A percentile compares a stretch with the other conserved stretches of the same genome.
These are phyloP conservation scores for Atrina japonica DNA, from an alignment of 2,888 invertebrate genomes.

Conservation along the genomic window DNA sequence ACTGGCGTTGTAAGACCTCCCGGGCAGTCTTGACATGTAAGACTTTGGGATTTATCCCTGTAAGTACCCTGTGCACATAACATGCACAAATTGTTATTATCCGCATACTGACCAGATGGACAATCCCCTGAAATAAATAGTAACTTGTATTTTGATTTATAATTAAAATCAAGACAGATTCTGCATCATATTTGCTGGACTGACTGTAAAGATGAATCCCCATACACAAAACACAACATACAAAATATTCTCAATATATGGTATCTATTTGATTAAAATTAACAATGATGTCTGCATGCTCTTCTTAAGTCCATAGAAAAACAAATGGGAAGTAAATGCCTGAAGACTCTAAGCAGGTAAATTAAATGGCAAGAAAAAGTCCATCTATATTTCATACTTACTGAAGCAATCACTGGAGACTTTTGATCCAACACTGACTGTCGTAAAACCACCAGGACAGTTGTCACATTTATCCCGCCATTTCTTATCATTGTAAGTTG, in stretches of 20 bases:
- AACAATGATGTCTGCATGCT: no score
- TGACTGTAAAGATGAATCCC: no score
- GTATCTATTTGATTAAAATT: no score
- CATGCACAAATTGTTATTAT: slow-evolving; percentile 22
- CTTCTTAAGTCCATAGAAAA: no score
- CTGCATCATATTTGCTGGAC: no score
- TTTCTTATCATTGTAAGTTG: slow-evolving; percentile 73
- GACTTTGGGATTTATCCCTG: slow-evolving; percentile 24
- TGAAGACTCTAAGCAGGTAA: no score
- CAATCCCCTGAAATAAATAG: slow-evolving; percentile 52
- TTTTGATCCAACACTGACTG: slow-evolving; percentile 48
- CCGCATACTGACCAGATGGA: slow-evolving; percentile 46
- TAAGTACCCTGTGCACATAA: slow-evolving; percentile 34
- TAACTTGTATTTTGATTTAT: no score
- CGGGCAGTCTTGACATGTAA: slow-evolving; percentile 32
- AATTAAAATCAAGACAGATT: no score
- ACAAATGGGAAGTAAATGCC: no score
- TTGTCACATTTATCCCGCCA: slow-evolving; percentile 89
- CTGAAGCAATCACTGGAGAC: slow-evolving; percentile 7
- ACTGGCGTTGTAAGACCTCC: slow-evolving; percentile 27
- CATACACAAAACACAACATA: no score
- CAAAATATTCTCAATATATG: no score
- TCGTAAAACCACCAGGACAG: slow-evolving; percentile 58
- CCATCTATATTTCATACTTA: slow-evolving; percentile 22
- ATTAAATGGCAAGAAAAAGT: no score